Evolutionary conservation across 2,113 vertebrate genomes (phyloP), one percentile per base, ranked within the genome.

Genomic region (Mola mola): DNA sequence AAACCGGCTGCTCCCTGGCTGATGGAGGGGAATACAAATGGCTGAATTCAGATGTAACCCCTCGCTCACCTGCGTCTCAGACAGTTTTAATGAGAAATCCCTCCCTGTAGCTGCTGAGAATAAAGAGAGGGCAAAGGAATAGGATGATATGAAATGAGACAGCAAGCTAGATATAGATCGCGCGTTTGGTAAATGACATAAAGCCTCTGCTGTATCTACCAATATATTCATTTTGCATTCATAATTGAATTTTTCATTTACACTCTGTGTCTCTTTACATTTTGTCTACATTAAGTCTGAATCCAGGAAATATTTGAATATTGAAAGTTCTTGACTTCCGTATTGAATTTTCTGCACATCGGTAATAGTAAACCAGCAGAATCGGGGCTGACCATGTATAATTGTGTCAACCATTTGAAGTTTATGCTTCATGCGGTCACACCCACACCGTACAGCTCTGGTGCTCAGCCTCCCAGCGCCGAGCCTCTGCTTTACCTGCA

Each of bases 1-100:
- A 81, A 88, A 77, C 76, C 72, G 60, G 40, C 33, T 26, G 62
- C 74, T 83, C 72, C 26, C 25, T 1, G 25, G 60, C 50, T 56
- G 67, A 57, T 34, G 41, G 6, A 36, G 24, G 49, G 43, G 84
- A 87, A 87, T 87, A 87, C 66, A 85, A 82, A 87, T 88, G 72
- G 51, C 12, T 21, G 73, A 66, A 85, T 85, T 85, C 82, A 67
- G 74, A 82, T 73, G 83, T 85, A 70, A 80, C 73, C 71, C 63
- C 55, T 44, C 17, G 44, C 49, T 80, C 76, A 85, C 84, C 86
- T 79, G 74, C 78, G 37, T 69, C 79, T 70, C 46, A 65, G 49
- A 34, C 40, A 26, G 44, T 33, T 79, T 49, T 82, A 76, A 86
- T 72, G 72, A 83, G 75, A 74, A 75, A 77, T 59, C 42, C 49